Evolutionary conservation across 2,113 vertebrate species (phyloP).

Genomic region (Bucco capensis): DNA sequence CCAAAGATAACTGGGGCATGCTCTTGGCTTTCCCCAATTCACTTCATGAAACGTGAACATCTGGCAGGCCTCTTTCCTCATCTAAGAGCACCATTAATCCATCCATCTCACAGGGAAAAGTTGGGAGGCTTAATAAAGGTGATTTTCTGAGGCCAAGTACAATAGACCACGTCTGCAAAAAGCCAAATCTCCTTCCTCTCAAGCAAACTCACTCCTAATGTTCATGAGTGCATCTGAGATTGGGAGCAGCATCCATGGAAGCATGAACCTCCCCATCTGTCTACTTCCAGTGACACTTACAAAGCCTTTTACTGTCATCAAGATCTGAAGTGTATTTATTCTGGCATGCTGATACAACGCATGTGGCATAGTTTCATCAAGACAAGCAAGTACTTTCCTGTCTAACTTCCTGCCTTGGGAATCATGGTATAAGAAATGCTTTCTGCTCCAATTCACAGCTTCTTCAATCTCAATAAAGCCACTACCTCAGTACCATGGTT

Average conservation of each 20-base stretch:
- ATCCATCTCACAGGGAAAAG: background rate
- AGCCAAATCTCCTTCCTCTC: background rate
- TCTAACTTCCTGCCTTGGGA: background rate
- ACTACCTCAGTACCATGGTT: fast-evolving
- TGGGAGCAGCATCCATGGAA: background rate
- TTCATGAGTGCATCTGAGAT: background rate
- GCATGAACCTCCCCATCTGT: background rate
- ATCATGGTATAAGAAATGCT: background rate
- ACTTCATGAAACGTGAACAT: background rate
- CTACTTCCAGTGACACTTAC: background rate
- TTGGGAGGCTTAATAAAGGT: background rate
- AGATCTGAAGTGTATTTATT: background rate
- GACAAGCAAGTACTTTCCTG: background rate
- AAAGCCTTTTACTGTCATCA: background rate
- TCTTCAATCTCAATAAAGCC: background rate
- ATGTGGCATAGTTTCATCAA: background rate
- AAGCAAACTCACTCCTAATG: background rate
- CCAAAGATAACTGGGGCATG: background rate
- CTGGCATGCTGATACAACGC: background rate
- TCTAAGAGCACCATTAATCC: background rate
- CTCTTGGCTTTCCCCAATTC: background rate
- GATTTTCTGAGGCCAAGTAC: background rate
- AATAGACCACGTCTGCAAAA: background rate
- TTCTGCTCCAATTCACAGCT: slow-evolving; percentile 48
- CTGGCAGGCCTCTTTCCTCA: background rate